phyloP scores from a whole-genome alignment of 2,888 invertebrate genomes.

The Sminthurides aquaticus region DNA sequence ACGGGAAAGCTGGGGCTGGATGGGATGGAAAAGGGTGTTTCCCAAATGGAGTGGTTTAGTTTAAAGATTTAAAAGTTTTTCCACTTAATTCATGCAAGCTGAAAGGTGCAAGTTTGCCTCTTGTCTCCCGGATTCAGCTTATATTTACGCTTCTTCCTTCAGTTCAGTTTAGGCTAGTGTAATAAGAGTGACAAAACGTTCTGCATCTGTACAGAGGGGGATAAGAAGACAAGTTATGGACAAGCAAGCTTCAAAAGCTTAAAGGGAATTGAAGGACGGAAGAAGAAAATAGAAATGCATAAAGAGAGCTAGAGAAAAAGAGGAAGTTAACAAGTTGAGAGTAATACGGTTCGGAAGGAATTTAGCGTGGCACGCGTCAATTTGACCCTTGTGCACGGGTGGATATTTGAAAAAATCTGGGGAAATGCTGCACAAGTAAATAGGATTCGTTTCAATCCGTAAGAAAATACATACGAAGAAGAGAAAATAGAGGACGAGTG shows the following conservation, averaged over 20 bases:
- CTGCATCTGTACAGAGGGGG: background rate
- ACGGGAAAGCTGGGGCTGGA: background rate
- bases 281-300: constrained; percentile 1
- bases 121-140: too few species aligned
- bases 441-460: too few species aligned
- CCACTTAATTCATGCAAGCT: background rate
- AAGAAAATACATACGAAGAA: background rate
- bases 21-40: background rate
- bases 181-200: too few species aligned
- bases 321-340: constrained; percentile 9
- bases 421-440: background rate
- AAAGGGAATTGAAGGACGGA: background rate
- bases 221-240: too few species aligned
- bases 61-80: background rate
- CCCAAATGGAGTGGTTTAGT: background rate
- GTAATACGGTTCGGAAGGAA: constrained; percentile 8
- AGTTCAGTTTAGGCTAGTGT: too few species aligned
- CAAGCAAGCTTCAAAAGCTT: too few species aligned
- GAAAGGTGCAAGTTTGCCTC: background rate
- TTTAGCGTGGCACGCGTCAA: constrained; percentile 20
- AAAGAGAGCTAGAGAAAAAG: constrained; percentile 6
- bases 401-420: background rate
- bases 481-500: constrained; percentile 11
- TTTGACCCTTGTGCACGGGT: constrained; percentile 5
- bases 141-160: too few species aligned